Evolutionary conservation across 2,797 vertebrate species (phyloP).

Genomic region (Varecia variegata): DNA sequence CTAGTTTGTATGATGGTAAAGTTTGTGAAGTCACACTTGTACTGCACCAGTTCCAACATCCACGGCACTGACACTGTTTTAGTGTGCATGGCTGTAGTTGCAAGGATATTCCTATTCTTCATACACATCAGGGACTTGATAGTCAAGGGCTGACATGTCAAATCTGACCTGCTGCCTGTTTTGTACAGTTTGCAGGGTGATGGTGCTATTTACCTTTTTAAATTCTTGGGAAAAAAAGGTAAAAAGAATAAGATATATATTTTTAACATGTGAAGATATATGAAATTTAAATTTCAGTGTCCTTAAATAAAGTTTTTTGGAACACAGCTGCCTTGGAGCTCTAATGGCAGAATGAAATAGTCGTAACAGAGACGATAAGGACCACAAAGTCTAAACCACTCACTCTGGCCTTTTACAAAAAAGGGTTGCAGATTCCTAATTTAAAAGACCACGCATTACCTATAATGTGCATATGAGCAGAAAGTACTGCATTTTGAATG

Average conservation of each 20-base stretch:
- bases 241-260: not conserved
- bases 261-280: not conserved
- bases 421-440: not conserved
- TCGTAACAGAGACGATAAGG: too few species aligned
- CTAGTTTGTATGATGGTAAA: not conserved
- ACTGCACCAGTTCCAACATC: fast-evolving
- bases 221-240: not conserved
- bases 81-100: fast-evolving
- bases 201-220: not conserved
- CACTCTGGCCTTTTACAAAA: not conserved
- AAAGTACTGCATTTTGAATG: not conserved
- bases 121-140: too few species aligned
- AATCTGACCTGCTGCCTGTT: not conserved
- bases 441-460: not conserved
- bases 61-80: too few species aligned
- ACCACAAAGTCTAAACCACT: not conserved
- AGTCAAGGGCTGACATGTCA: not conserved
- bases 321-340: not conserved
- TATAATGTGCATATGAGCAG: not conserved
- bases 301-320: not conserved
- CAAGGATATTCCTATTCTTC: not conserved
- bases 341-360: not conserved
- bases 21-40: not conserved
- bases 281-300: not conserved
- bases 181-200: not conserved